Evolutionary conservation across 2,888 invertebrate genomes (phyloP).

Genomic region (Aleiodes testaceus): DNA sequence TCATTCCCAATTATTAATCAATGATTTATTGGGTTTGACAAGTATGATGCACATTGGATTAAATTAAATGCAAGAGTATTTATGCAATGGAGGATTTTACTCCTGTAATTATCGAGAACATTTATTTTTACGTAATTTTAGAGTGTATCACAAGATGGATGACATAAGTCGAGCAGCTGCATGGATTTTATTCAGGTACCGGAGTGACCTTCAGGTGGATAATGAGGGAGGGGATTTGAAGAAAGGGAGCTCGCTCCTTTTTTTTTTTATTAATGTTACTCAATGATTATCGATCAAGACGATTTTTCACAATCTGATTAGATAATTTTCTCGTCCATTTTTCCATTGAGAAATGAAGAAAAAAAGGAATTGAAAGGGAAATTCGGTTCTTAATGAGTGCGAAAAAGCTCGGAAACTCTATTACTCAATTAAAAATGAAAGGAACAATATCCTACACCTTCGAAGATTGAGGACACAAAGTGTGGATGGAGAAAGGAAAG

Average conservation of each 20-base stretch:
- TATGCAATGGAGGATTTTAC: background rate
- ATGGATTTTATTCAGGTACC: constrained; percentile 14
- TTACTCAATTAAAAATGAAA: too few species aligned
- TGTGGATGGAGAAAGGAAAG: constrained; percentile 9
- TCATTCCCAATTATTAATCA: background rate
- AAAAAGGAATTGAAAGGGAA: too few species aligned
- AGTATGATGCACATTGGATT: background rate
- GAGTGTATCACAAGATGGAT: constrained; percentile 6
- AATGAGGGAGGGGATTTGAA: constrained; percentile 10
- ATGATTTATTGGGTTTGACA: background rate
- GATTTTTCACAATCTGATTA: background rate
- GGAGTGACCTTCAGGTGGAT: background rate
- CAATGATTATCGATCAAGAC: constrained; percentile 41
- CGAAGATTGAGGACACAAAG: constrained; percentile 4
- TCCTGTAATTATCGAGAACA: constrained; percentile 15
- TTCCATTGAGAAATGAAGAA: too few species aligned
- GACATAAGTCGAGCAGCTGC: constrained; percentile 21
- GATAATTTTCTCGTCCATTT: too few species aligned
- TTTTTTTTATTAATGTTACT: constrained; percentile 36
- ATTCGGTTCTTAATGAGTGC: too few species aligned
- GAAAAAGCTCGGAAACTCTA: too few species aligned
- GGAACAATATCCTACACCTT: too few species aligned
- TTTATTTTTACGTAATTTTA: constrained; percentile 20
- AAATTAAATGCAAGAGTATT: background rate
- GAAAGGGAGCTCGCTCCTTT: constrained; percentile 15